Evolutionary conservation across 2,113 vertebrate genomes (phyloP).

Genomic region (Stomatorhinus ivindoensis): DNA sequence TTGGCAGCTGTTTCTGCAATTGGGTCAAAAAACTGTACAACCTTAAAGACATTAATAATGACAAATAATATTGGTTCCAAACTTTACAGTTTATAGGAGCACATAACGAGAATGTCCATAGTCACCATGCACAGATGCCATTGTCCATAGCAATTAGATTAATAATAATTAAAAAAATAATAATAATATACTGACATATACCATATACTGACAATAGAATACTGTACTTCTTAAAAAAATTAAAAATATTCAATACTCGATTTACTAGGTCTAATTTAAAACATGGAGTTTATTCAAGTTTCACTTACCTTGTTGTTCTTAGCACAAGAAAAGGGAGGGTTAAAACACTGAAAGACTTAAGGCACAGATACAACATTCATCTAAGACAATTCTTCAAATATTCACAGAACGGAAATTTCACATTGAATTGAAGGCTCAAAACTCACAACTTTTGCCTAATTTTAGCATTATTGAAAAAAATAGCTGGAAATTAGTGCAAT

Average conservation of each 20-base stretch:
- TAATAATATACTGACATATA: neutral
- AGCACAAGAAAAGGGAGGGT: neutral
- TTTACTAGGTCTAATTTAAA: neutral
- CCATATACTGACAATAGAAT: neutral
- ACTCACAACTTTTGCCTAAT: neutral
- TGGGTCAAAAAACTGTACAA: neutral
- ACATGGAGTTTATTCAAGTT: neutral
- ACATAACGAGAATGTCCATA: neutral
- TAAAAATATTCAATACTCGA: neutral
- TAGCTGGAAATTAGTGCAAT: neutral
- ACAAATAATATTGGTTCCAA: neutral
- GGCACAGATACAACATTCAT: neutral
- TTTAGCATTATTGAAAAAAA: neutral
- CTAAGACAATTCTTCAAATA: neutral
- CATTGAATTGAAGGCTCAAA: neutral
- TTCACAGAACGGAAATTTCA: neutral
- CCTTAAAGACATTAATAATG: neutral
- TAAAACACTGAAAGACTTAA: neutral
- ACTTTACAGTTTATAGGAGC: neutral
- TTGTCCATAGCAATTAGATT: neutral
- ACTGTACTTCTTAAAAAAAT: neutral
- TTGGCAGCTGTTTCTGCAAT: neutral
- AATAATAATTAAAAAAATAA: neutral
- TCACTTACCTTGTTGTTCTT: neutral
- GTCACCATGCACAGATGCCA: neutral